Evolutionary conservation across 2,797 vertebrate genomes (phyloP), one percentile per base, ranked within the genome.

Genomic region (Chrosomus eos): DNA sequence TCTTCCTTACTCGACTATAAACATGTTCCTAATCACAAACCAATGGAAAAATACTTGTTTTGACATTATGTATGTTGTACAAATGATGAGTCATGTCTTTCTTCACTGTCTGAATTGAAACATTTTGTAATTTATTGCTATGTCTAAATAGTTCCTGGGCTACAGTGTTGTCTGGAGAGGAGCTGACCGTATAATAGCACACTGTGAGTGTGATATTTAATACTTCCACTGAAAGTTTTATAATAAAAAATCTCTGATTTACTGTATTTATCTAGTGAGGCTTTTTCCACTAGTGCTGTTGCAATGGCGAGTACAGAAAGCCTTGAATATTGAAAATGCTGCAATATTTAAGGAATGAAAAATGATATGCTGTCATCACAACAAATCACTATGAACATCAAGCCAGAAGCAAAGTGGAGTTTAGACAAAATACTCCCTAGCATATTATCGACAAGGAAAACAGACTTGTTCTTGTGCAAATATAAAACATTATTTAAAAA

Each of bases 131-230:
- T 96, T 95, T 96, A 96, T 95, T 95, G 92, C 92, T 91, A 83
- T 86, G 62, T 82, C 66, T 55, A 71, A 53, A 84, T 83, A 81
- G 67, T 78, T 87, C 58, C 45, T 31, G 74, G 80, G 70, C 74
- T 82, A 73, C 78, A 79, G 76, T 67, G 36, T 67, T 74, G 72
- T 80, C 78, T 78, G 36, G 68, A 53, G 64, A 76, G 53, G 75
- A 62, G 19, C 53, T 78, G 70, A 21, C 68, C 82, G 60, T 76
- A 93, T 73, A 94, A 93, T 83, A 88, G 91, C 91, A 93, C 93
- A 93, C 90, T 95, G 91, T 94, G 94, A 92, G 90, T 95, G 92
- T 95, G 95, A 93, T 95, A 96, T 96, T 96, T 96, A 96, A 96
- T 95, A 95, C 94, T 96, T 87, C 84, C 62, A 66, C 68, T 80